Conservation (phyloP, 2,113 vertebrate species). For the Salminus brasiliensis region DNA sequence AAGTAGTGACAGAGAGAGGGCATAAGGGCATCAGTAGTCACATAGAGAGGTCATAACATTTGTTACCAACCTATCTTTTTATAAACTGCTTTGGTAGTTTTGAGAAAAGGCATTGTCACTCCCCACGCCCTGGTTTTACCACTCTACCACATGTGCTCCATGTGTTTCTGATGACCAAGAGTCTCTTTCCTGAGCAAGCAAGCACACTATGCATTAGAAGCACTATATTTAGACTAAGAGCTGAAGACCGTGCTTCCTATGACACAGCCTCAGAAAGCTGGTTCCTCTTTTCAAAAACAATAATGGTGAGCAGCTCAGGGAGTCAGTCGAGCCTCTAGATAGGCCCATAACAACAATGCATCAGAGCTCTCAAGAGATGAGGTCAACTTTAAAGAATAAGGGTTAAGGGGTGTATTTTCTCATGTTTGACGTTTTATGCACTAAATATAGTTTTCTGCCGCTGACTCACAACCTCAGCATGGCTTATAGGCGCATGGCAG, state of each 20-base stretch:
- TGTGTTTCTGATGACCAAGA: conserved; percentile 10
- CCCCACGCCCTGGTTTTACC: background rate
- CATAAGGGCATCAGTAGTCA: no score
- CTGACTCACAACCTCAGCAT: background rate
- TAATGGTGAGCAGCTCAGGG: background rate
- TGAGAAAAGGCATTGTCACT: background rate
- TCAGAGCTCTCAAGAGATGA: background rate
- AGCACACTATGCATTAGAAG: background rate
- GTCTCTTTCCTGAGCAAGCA: conserved; percentile 25
- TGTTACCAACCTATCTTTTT: background rate
- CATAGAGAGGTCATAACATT: no score
- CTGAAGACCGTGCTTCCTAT: conserved; percentile 37
- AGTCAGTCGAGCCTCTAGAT: background rate
- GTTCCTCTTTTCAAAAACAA: conserved; percentile 42
- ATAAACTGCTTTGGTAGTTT: background rate
- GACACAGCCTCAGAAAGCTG: conserved; percentile 18
- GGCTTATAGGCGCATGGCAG: background rate
- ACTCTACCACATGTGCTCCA: background rate
- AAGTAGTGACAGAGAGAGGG: no score
- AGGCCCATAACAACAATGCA: conserved; percentile 37
- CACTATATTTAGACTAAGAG: conserved; percentile 41
- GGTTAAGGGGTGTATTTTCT: conserved; percentile 26
- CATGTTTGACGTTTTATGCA: background rate
- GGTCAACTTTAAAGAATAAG: conserved; percentile 16
- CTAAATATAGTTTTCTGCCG: conserved; percentile 29